phyloP scores from a whole-genome alignment of 2,113 vertebrate species.

The Labrus mixtus region DNA sequence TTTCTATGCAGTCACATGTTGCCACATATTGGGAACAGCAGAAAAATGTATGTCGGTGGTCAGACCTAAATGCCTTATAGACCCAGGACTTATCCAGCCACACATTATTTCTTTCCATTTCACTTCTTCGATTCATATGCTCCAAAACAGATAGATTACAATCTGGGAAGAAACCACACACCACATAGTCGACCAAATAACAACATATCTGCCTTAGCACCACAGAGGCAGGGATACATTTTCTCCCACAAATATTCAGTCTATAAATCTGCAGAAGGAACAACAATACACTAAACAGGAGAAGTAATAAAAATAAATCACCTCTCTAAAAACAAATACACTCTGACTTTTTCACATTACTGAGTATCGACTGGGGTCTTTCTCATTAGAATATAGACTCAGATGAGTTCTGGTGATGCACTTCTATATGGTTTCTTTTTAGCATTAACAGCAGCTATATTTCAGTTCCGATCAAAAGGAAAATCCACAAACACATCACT shows the following conservation, averaged over 20 bases:
- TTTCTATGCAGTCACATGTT: neutral
- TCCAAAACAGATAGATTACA: conserved; percentile 11
- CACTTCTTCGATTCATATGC: neutral
- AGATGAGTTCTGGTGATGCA: conserved; percentile 36
- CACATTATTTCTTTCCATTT: conserved; percentile 1
- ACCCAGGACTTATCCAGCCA: too few relatives aligned
- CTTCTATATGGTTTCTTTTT: conserved; percentile 39
- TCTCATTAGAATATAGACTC: conserved; percentile 41
- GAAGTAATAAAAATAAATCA: conserved; percentile 68
- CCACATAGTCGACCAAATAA: conserved; percentile 5
- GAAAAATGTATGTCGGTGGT: neutral
- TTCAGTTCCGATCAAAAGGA: conserved; percentile 57
- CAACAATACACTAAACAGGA: conserved; percentile 57
- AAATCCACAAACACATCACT: conserved; percentile 76
- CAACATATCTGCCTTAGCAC: conserved; percentile 18
- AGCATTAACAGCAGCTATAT: conserved; percentile 55
- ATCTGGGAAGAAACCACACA: conserved; percentile 11
- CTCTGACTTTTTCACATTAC: conserved; percentile 52
- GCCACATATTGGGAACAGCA: neutral
- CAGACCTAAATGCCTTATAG: too few relatives aligned
- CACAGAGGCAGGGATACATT: conserved; percentile 20
- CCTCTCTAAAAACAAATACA: conserved; percentile 50
- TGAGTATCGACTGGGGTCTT: conserved; percentile 36
- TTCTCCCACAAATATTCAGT: conserved; percentile 51
- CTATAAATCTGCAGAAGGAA: conserved; percentile 61